Percentiles rank a stretch among this genome's conserved stretches.
phyloP scores from a whole-genome alignment of 2,797 vertebrate species.

The Gastrophryne carolinensis region DNA sequence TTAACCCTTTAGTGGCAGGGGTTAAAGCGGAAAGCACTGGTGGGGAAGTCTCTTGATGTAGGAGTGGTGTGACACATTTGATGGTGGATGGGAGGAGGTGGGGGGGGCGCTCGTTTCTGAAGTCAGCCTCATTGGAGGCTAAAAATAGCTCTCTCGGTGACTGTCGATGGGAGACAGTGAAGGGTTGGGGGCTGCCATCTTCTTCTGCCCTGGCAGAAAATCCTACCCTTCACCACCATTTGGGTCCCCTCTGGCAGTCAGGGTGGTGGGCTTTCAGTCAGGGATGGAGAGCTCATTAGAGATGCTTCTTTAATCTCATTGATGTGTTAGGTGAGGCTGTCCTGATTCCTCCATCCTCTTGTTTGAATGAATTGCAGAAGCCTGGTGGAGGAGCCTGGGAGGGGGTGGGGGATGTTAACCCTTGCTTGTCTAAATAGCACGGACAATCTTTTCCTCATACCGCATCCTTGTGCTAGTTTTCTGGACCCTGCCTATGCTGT shows the following conservation, averaged over 20 bases:
- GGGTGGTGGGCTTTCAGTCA: background rate
- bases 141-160: conserved; percentile 43
- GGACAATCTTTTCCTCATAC: background rate
- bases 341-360: conserved; percentile 8
- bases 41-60: conserved; percentile 43
- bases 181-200: conserved; percentile 34
- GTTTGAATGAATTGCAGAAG: conserved; percentile 35
- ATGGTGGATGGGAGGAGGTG: conserved; percentile 36
- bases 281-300: background rate
- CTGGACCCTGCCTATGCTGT: background rate
- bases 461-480: too few relatives aligned
- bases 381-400: background rate
- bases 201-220: conserved; percentile 1
- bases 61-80: conserved; percentile 44
- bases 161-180: conserved; percentile 33
- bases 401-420: conserved; percentile 35
- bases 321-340: background rate
- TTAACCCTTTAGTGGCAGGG: background rate
- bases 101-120: conserved; percentile 41
- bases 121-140: conserved; percentile 50
- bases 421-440: background rate
- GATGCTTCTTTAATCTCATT: too few relatives aligned
- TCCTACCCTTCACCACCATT: background rate
- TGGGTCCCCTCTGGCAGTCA: background rate
- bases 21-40: background rate